Percentiles rank a stretch among this genome's conserved stretches.
Conservation (phyloP, 2,888 invertebrate genomes). For the Galerucella pusilla region DNA sequence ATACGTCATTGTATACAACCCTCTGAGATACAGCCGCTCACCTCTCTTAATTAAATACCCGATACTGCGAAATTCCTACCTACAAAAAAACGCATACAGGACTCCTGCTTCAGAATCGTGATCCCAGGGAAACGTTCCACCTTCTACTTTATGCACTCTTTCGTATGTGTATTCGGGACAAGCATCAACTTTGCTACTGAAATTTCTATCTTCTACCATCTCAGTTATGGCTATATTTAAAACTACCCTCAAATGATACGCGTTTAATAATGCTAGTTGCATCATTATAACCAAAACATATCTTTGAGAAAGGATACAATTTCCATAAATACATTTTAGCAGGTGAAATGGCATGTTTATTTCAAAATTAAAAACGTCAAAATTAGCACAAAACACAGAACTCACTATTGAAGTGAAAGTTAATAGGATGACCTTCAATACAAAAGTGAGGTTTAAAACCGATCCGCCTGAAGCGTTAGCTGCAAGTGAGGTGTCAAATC, state of each 20-base stretch:
- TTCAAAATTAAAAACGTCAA: background rate
- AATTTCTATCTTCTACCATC: slow-evolving; percentile 54
- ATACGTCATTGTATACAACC: too few species aligned
- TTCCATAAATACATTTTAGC: slow-evolving; percentile 42
- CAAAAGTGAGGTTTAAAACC: too few species aligned
- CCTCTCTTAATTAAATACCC: too few species aligned
- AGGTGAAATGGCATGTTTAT: slow-evolving; percentile 40
- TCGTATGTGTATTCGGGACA: slow-evolving; percentile 35
- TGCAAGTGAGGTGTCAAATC: too few species aligned
- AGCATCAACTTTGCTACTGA: slow-evolving; percentile 23
- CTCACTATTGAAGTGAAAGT: background rate
- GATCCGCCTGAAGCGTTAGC: too few species aligned
- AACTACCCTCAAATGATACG: slow-evolving; percentile 60
- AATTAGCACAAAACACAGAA: background rate
- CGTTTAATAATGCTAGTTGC: slow-evolving; percentile 60
- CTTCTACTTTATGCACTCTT: slow-evolving; percentile 21
- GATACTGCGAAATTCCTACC: background rate
- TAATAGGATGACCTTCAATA: too few species aligned
- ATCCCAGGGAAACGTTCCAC: slow-evolving; percentile 70
- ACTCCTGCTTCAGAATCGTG: slow-evolving; percentile 78
- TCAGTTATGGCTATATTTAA: slow-evolving; percentile 62
- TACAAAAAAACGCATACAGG: slow-evolving; percentile 86
- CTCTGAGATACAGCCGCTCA: too few species aligned
- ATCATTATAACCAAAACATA: slow-evolving; percentile 70
- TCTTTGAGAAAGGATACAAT: slow-evolving; percentile 56